phyloP scores from a whole-genome alignment of 2,888 invertebrate species.

The Amphiduros pacificus region DNA sequence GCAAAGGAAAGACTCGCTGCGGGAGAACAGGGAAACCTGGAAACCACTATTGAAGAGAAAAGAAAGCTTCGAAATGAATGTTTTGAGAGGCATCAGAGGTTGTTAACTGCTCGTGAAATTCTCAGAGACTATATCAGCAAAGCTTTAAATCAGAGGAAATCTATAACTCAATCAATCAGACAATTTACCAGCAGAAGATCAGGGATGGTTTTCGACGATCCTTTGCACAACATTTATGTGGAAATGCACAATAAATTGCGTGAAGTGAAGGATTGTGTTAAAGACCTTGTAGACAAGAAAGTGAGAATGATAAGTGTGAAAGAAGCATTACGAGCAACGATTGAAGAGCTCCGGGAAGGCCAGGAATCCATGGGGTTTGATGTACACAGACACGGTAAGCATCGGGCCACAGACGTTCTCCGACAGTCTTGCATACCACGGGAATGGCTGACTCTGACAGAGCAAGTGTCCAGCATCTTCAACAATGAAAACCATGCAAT shows the following conservation, averaged over 20 bases:
- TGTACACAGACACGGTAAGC: constrained; percentile 20
- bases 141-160: not conserved
- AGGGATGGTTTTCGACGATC: not conserved
- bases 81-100: constrained; percentile 29
- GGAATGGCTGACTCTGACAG: constrained; percentile 43
- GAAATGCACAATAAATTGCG: constrained; percentile 34
- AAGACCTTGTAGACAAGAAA: constrained; percentile 37
- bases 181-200: not conserved
- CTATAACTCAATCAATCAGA: not conserved
- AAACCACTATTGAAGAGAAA: constrained; percentile 6
- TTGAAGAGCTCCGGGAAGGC: constrained; percentile 23
- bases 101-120: constrained; percentile 39
- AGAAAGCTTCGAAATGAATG: constrained; percentile 33
- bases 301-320: constrained; percentile 44
- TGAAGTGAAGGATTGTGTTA: constrained; percentile 28
- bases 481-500: constrained; percentile 12
- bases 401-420: constrained; percentile 33
- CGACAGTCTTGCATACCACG: constrained; percentile 33
- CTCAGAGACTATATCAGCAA: constrained; percentile 35
- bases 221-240: constrained; percentile 41
- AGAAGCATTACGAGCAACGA: constrained; percentile 38
- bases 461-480: constrained; percentile 36
- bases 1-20: constrained; percentile 20
- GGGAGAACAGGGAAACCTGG: not conserved
- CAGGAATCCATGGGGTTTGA: constrained; percentile 28